Evolutionary conservation across 2,888 invertebrate species (phyloP), one percentile per base, ranked within the genome.

Genomic region (Orgyia antiqua): DNA sequence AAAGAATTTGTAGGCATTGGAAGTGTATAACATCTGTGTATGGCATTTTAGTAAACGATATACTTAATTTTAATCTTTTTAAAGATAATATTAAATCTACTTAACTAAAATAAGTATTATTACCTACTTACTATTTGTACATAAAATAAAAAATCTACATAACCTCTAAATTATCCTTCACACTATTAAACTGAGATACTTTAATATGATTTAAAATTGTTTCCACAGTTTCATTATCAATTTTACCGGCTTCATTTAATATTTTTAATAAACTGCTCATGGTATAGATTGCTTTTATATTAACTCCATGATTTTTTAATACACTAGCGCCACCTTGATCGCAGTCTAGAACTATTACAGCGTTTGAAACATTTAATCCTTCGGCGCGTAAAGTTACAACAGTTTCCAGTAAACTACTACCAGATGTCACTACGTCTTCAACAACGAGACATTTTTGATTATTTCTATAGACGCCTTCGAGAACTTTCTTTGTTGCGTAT

Each of bases 401-500:
- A 0, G 98, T 97, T 78, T 99, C 98, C 37, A 96, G 67, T 31
- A 99, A 90, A 65, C 98, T 98, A 31, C 94, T 92, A 11, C 99
- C 99, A 63, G 96, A 96, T 26, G 94, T 94, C 41, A 95, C 92
- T 27, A 98, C 96, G 76, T 99, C 99, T 72, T 99, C 99, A 2
- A 99, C 89, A 23, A 99, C 93, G 0, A 99, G 77, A 59, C 97
- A 96, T 1, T 75, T 90, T 55, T 97, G 93, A 31, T 73, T 66
- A 27, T 54, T 51, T 29, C 65, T 47, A 41, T 89, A 98, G 24
- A 90, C 87, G 6, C 98, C 99, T 86, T 99, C 99, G 10, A 99
- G 91, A 31, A 97, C 80, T 71, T 96, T 96, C 74, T 95, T 97
- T 0, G 98, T 98, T 0, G 98, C 99, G 70, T 99, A 97, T 4